These are phyloP conservation scores for Microctenopoma lineatum DNA, from an alignment of 2,797 vertebrate species.

Conservation along the genomic window DNA sequence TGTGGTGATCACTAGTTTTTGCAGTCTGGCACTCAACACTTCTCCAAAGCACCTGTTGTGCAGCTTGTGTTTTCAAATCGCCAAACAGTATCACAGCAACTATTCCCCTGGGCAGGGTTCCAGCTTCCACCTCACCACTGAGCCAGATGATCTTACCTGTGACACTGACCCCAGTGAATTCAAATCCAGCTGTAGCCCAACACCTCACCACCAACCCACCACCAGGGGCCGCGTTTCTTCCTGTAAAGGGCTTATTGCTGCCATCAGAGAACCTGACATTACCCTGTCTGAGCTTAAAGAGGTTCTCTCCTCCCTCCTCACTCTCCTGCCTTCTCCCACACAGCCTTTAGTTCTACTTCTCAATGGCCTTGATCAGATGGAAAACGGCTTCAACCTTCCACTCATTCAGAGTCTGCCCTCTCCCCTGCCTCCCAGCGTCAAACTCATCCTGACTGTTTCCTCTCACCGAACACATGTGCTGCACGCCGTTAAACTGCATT, in stretches of 20 bases:
- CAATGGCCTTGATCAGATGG: slow-evolving; percentile 80
- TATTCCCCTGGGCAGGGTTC: slow-evolving; percentile 8
- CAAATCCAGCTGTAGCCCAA: background rate
- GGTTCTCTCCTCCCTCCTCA: slow-evolving; percentile 71
- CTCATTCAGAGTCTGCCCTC: slow-evolving; percentile 76
- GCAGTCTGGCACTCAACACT: slow-evolving; percentile 46
- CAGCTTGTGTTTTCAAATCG: slow-evolving; percentile 77
- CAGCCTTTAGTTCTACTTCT: slow-evolving; percentile 79
- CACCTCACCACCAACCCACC: background rate
- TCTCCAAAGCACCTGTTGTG: slow-evolving; percentile 71
- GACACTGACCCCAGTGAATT: background rate
- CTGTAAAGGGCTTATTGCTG: background rate
- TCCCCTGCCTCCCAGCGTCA: slow-evolving; percentile 76
- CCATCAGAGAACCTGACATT: slow-evolving; percentile 28
- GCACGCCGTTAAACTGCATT: slow-evolving; percentile 57
- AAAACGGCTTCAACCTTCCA: slow-evolving; percentile 31
- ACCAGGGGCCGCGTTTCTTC: slow-evolving; percentile 1
- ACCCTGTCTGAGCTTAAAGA: slow-evolving; percentile 64
- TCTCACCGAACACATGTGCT: slow-evolving; percentile 59
- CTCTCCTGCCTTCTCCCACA: slow-evolving; percentile 59
- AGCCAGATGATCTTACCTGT: background rate
- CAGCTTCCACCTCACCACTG: background rate
- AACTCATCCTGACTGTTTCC: slow-evolving; percentile 77
- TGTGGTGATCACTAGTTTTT: slow-evolving; percentile 76
- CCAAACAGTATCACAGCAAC: slow-evolving; percentile 46